A percentile compares a stretch with the other conserved stretches of the same genome.
Evolutionary conservation across 2,113 vertebrate genomes (phyloP).

Genomic region (Psilopsiagon aymara): DNA sequence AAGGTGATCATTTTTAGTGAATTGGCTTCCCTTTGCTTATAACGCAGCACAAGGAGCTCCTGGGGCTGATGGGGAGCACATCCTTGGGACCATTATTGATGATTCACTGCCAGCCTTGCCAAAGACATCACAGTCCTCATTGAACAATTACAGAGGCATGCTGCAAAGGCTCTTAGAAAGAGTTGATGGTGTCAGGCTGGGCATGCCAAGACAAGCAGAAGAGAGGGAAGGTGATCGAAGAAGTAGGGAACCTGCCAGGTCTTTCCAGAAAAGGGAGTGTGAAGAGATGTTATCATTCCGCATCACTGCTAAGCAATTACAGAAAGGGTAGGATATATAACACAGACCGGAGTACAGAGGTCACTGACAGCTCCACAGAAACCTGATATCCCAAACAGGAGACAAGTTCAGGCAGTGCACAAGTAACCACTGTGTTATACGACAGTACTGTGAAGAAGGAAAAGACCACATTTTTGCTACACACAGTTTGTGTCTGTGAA

Average conservation of each 20-base stretch:
- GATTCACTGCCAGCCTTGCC: neutral
- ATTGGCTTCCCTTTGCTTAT: neutral
- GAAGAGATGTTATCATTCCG: neutral
- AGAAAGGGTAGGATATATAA: neutral
- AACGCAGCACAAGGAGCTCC: neutral
- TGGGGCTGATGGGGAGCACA: neutral
- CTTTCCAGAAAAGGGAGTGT: constrained; percentile 15
- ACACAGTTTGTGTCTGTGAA: neutral
- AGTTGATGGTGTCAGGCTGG: neutral
- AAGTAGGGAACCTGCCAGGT: constrained; percentile 22
- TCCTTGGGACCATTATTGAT: neutral
- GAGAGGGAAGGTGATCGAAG: constrained; percentile 11
- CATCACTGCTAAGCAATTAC: neutral
- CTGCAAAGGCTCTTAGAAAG: neutral
- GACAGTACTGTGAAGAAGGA: neutral
- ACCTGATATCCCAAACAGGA: neutral
- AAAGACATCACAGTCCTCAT: fast-evolving
- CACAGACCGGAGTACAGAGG: neutral
- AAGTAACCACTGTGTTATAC: neutral
- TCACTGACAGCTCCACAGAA: neutral
- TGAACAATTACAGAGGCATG: neutral
- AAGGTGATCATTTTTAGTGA: neutral
- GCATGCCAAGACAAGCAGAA: neutral
- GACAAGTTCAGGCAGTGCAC: neutral
- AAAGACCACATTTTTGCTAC: neutral